Evolutionary conservation across 2,797 vertebrate species (phyloP).

Genomic region (Centropyge bicolor): DNA sequence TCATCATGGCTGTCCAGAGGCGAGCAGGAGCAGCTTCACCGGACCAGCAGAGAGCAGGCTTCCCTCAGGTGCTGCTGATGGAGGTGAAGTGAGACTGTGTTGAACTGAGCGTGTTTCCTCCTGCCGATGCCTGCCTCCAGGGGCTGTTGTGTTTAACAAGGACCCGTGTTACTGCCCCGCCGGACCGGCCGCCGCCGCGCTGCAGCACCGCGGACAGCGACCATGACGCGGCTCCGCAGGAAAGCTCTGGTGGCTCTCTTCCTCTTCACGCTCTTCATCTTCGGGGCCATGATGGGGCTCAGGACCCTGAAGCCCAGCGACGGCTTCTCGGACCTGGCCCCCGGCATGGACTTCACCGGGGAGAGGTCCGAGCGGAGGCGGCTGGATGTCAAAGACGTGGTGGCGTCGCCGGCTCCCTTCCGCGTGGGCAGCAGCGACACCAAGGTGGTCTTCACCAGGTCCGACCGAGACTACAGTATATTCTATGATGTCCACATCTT

Average conservation of each 20-base stretch:
- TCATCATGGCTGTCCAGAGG: constrained; percentile 6
- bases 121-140: constrained; percentile 7
- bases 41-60: not conserved
- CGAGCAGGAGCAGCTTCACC: not conserved
- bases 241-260: constrained; percentile 90
- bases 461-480: constrained; percentile 85
- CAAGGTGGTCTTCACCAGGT: constrained; percentile 82
- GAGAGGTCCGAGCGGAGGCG: constrained; percentile 80
- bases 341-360: constrained; percentile 85
- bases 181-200: not conserved
- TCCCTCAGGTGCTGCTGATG: constrained; percentile 24
- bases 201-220: constrained; percentile 78
- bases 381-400: constrained; percentile 72
- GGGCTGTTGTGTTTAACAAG: not conserved
- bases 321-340: constrained; percentile 89
- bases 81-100: constrained; percentile 31
- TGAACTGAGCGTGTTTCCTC: not conserved
- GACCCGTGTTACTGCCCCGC: not conserved
- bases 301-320: constrained; percentile 90
- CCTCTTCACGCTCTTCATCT: constrained; percentile 92
- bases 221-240: constrained; percentile 90
- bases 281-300: constrained; percentile 93
- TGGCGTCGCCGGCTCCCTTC: constrained; percentile 78
- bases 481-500: constrained; percentile 92
- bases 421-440: constrained; percentile 76